phyloP scores from a whole-genome alignment of 2,113 vertebrate genomes.

The Acanthochromis polyacanthus region DNA sequence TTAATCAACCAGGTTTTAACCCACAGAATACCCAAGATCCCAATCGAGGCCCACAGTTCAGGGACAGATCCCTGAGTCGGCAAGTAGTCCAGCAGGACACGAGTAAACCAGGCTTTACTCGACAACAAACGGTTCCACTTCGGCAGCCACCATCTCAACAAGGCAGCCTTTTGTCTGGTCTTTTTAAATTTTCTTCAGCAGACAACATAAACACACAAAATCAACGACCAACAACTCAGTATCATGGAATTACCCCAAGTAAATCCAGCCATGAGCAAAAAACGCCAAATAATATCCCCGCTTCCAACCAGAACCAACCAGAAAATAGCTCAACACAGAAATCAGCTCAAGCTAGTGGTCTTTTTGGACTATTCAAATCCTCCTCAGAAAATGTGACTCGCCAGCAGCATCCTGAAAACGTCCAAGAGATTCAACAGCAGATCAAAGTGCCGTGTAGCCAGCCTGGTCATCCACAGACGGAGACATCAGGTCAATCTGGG shows the following conservation, averaged over 20 bases:
- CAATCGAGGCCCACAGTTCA: conserved; percentile 23
- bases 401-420: conserved; percentile 46
- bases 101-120: conserved; percentile 53
- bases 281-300: conserved; percentile 23
- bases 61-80: conserved; percentile 26
- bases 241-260: conserved; percentile 44
- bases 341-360: conserved; percentile 47
- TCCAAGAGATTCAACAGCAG: conserved; percentile 51
- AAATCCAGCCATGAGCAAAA: conserved; percentile 49
- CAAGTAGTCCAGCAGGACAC: conserved; percentile 49
- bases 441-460: conserved; percentile 37
- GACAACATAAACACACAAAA: conserved; percentile 66
- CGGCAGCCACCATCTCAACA: conserved; percentile 59
- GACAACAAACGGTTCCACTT: conserved; percentile 70
- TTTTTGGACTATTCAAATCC: conserved; percentile 81
- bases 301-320: conserved; percentile 30
- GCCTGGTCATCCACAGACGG: conserved; percentile 34
- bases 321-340: conserved; percentile 57
- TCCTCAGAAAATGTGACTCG: conserved; percentile 76
- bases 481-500: conserved; percentile 59
- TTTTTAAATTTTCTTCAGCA: conserved; percentile 81
- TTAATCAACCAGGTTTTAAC: conserved; percentile 31
- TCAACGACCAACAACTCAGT: conserved; percentile 30
- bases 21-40: conserved; percentile 40
- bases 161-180: conserved; percentile 80